These are phyloP conservation scores for Alca torda DNA, from an alignment of 2,797 vertebrate genomes.

Conservation along the genomic window DNA sequence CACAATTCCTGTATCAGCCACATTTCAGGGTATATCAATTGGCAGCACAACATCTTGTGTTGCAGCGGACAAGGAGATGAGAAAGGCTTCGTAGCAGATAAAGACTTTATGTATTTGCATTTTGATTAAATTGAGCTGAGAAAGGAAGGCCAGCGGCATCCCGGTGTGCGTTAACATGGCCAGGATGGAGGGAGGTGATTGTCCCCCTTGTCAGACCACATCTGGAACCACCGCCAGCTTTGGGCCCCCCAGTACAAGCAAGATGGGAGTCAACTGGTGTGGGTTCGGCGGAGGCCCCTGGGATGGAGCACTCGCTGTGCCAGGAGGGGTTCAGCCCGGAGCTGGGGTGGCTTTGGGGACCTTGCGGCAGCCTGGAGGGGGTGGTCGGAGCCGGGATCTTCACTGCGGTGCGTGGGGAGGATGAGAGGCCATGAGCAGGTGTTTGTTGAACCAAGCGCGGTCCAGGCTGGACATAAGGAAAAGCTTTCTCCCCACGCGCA, in stretches of 20 bases:
- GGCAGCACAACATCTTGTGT: not conserved
- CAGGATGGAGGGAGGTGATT: not conserved
- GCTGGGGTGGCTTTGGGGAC: not conserved
- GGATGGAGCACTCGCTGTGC: not conserved
- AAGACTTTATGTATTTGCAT: not conserved
- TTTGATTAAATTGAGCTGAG: not conserved
- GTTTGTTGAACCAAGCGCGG: no score
- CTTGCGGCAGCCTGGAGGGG: not conserved
- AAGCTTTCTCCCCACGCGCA: accelerated
- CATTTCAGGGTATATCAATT: accelerated
- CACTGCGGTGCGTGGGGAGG: accelerated
- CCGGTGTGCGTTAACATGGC: accelerated
- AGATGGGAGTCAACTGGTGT: not conserved
- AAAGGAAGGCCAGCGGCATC: not conserved
- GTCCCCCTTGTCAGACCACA: not conserved
- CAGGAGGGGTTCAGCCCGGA: not conserved
- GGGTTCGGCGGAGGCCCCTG: accelerated
- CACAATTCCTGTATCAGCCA: not conserved
- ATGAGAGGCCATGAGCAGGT: not conserved
- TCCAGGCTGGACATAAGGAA: not conserved
- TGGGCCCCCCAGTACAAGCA: not conserved
- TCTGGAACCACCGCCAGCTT: not conserved
- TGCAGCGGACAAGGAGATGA: not conserved
- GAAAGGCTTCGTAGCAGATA: not conserved
- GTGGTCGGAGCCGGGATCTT: no score